phyloP scores from a whole-genome alignment of 2,113 vertebrate species.

The Tragulus kanchil region DNA sequence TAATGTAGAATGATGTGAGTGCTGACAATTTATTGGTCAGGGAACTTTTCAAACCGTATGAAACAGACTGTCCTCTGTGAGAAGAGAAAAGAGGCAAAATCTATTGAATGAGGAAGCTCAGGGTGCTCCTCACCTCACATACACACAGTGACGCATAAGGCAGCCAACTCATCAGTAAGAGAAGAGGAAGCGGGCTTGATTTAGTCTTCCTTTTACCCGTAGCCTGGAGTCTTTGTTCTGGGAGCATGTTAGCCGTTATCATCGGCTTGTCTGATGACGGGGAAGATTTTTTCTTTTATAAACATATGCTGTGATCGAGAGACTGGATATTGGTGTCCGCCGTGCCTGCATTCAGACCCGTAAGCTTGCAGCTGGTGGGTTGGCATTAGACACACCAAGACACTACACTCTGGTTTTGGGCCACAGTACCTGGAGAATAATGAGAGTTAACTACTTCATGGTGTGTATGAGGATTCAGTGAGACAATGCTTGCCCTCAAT shows the following conservation, averaged over 20 bases:
- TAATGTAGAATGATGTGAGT: background rate
- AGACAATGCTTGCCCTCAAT: background rate
- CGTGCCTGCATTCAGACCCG: background rate
- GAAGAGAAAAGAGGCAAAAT: background rate
- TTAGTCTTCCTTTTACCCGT: background rate
- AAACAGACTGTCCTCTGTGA: background rate
- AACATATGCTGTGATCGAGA: background rate
- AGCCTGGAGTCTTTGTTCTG: background rate
- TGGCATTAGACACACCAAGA: background rate
- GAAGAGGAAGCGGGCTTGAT: background rate
- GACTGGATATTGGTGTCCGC: background rate
- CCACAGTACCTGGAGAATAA: background rate
- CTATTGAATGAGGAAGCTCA: background rate
- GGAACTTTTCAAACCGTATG: background rate
- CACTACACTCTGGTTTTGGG: background rate
- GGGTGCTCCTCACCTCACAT: slow-evolving; percentile 59
- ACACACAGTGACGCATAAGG: background rate
- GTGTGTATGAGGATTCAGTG: background rate
- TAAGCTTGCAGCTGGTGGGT: background rate
- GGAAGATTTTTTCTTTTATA: background rate
- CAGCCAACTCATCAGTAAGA: background rate
- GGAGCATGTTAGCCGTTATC: background rate
- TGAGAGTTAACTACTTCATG: background rate
- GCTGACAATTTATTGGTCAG: background rate
- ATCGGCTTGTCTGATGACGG: background rate